Base-by-base conservation (phyloP, 2,797 vertebrate genomes). In the Hemitrygon akajei region DNA sequence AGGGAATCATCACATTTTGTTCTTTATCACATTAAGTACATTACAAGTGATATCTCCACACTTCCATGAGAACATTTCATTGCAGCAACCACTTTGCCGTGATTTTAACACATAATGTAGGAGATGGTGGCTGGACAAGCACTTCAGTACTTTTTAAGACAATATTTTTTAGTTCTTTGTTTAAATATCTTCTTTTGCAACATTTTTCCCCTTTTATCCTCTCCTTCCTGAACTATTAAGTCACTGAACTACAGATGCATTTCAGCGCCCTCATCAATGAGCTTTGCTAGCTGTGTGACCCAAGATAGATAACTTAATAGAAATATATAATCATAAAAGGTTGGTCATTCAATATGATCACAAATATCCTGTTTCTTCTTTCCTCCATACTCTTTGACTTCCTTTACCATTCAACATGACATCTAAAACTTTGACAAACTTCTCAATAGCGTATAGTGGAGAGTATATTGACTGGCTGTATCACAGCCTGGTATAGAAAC, bases 1-100 rank as follows among this genome's bases (percentile, higher is more conserved):
- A 37, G 86, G 86, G 30, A 89, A 66, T 89, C 30, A 37, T 89
- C n/a, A 89, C 86, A 89, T 63, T 89, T 89, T 89, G 86, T 89
- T 89, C 86, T 18, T 63, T 66, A 89, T 89, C 86, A 89, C n/a
- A 34, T 89, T 89, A 66, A 10, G 60, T 34, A 66, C 60, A 89
- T 66, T 20, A 89, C 30, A 58, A 66, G n/a, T 89, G 20, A 69
- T 89, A 89, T 89, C 86, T 69, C 86, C 86, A 89, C n/a, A 89
- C 86, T 69, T 69, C 37, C 60, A 37, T 89, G 34, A 22, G n/a
- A 89, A 89, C n/a, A 89, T 89, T 89, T 89, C 86, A 66, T 69
- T 60, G 37, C 18, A 89, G 18, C 86, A 89, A 69, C n/a, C 18
- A 69, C 20, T 22, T 89, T 89, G 63, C 16, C 66, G 60, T 37